These are phyloP conservation scores for Agrotis segetum DNA, from an alignment of 2,888 invertebrate species.

Conservation along the genomic window DNA sequence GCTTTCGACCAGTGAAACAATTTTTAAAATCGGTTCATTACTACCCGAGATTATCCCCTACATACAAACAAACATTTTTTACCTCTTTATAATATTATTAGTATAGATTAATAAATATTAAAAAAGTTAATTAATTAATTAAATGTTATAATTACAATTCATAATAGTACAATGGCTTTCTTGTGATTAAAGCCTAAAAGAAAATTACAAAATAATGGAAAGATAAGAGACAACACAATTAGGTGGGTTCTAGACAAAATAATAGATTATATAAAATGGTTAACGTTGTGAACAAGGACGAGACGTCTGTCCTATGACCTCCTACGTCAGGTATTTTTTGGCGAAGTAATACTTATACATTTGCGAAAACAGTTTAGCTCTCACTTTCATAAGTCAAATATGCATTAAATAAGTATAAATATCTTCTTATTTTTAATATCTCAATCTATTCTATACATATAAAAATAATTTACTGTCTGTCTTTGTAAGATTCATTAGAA, in stretches of 20 bases:
- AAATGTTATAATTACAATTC: constrained; percentile 9
- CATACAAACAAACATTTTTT: too few relatives aligned
- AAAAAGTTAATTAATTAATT: constrained; percentile 11
- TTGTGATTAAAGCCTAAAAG: constrained; percentile 14
- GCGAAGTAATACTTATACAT: background rate
- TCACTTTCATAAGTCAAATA: constrained; percentile 3
- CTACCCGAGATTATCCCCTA: too few relatives aligned
- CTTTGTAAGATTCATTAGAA: too few relatives aligned
- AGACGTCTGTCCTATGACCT: constrained; percentile 23
- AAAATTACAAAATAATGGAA: constrained; percentile 24
- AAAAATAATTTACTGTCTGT: too few relatives aligned
- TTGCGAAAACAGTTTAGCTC: background rate
- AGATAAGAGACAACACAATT: constrained; percentile 21
- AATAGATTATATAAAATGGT: constrained; percentile 9
- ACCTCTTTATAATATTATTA: too few relatives aligned
- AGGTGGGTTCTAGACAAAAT: constrained; percentile 10
- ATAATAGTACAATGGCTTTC: constrained; percentile 20
- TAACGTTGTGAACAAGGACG: constrained; percentile 10
- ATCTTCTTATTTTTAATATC: background rate
- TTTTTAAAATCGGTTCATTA: too few relatives aligned
- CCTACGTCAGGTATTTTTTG: constrained; percentile 12
- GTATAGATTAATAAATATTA: constrained; percentile 22
- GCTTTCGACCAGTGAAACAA: too few relatives aligned
- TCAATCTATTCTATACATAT: too few relatives aligned
- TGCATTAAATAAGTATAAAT: background rate